Conservation (phyloP, 1,140 invertebrate species). For the Physella acuta region DNA sequence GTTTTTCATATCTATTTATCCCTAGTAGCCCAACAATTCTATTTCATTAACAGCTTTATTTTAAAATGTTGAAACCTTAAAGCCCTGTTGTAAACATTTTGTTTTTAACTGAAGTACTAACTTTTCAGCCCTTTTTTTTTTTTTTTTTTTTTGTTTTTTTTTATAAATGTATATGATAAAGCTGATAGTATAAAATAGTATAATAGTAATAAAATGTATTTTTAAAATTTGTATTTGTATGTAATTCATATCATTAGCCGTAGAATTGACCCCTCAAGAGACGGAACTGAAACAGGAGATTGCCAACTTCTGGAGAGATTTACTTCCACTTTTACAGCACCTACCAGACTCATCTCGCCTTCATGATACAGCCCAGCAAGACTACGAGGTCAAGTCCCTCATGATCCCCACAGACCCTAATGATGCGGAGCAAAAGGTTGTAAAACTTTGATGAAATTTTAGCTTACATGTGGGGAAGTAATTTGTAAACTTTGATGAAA, state of each 20-base stretch:
- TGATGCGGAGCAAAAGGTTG: conserved; percentile 52
- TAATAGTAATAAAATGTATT: not conserved
- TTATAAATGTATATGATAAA: no score
- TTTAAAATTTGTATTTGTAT: no score
- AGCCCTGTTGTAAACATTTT: no score
- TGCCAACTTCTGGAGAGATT: conserved; percentile 54
- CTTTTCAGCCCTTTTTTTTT: no score
- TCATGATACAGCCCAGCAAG: conserved; percentile 52
- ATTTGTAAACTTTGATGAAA: conserved; percentile 25
- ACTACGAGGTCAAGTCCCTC: conserved; percentile 51
- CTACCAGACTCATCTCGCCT: conserved; percentile 44
- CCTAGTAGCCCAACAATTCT: no score
- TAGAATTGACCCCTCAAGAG: conserved; percentile 2
- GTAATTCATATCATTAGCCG: no score
- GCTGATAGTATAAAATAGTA: not conserved
- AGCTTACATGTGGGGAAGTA: no score
- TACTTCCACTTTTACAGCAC: conserved; percentile 46
- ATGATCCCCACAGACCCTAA: conserved; percentile 47
- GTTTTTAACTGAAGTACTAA: no score
- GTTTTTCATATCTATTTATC: no score
- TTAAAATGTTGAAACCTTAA: no score
- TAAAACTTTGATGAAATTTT: not conserved
- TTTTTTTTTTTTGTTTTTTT: no score
- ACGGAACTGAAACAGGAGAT: conserved; percentile 46
- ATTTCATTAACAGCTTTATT: no score